Evolutionary conservation across 2,797 vertebrate genomes (phyloP).

Genomic region (Sternarchorhynchus goeldii): DNA sequence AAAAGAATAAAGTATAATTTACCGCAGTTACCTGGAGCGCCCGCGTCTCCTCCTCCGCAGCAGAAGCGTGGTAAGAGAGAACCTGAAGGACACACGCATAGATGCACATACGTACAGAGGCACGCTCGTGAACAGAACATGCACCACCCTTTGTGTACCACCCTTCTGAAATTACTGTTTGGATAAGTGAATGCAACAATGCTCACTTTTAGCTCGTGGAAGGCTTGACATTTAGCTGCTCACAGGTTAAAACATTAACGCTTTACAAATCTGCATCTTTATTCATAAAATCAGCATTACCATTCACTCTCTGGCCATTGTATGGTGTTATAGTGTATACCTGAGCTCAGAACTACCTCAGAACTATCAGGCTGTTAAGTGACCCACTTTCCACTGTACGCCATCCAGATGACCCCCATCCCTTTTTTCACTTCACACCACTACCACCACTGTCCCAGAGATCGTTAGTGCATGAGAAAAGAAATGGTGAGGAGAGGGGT

Average conservation of each 20-base stretch:
- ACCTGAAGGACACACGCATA: constrained; percentile 73
- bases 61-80: constrained; percentile 93
- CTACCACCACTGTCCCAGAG: neutral
- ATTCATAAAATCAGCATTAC: no score
- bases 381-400: constrained; percentile 16
- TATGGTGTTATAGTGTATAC: neutral
- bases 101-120: neutral
- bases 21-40: constrained; percentile 94
- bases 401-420: neutral
- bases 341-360: neutral
- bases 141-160: no score
- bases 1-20: constrained; percentile 73
- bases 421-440: neutral
- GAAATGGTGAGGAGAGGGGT: neutral
- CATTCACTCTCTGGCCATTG: no score
- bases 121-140: neutral
- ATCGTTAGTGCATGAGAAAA: constrained; percentile 1
- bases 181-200: no score
- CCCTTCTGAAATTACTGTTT: no score
- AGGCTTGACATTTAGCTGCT: no score
- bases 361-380: constrained; percentile 5
- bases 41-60: constrained; percentile 88
- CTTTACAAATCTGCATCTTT: no score
- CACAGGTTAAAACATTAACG: no score
- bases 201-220: no score